A percentile compares a stretch with the other conserved stretches of the same genome.
These are phyloP conservation scores for Boulengerochromis microlepis DNA, from an alignment of 2,113 vertebrate genomes.

Conservation along the genomic window DNA sequence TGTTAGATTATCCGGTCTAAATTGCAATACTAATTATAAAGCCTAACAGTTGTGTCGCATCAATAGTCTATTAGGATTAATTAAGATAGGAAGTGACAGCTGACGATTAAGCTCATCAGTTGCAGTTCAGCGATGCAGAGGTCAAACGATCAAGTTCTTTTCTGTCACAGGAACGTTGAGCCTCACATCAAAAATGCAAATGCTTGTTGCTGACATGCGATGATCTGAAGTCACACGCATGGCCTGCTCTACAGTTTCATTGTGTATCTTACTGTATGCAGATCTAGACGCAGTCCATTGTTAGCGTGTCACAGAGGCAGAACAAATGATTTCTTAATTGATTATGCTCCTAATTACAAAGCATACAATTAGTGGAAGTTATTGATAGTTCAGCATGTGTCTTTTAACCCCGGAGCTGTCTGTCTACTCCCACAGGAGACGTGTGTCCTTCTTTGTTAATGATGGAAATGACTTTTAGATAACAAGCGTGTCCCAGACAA, in stretches of 20 bases:
- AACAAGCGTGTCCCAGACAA: slow-evolving; percentile 64
- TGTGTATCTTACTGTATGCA: not conserved
- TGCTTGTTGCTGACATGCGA: not conserved
- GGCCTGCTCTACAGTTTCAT: not conserved
- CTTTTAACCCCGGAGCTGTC: slow-evolving; percentile 72
- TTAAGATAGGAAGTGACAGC: slow-evolving; percentile 91
- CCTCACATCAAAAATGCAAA: slow-evolving; percentile 16
- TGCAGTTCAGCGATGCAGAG: slow-evolving; percentile 77
- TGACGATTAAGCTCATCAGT: slow-evolving; percentile 87
- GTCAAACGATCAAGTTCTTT: slow-evolving; percentile 66
- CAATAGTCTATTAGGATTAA: slow-evolving; percentile 98
- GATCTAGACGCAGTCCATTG: not conserved
- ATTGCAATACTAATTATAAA: slow-evolving; percentile 96
- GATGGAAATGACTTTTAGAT: slow-evolving; percentile 70
- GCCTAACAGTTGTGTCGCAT: slow-evolving; percentile 90
- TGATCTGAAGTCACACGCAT: not conserved
- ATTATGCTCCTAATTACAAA: slow-evolving; percentile 76
- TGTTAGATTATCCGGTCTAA: slow-evolving; percentile 79
- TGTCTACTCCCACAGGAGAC: slow-evolving; percentile 67
- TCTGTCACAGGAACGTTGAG: slow-evolving; percentile 31
- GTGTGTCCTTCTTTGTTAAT: slow-evolving; percentile 72
- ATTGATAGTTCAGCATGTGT: slow-evolving; percentile 75
- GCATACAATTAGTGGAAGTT: slow-evolving; percentile 73
- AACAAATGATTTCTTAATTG: slow-evolving; percentile 69
- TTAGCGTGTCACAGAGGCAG: slow-evolving; percentile 17